These are phyloP conservation scores for Cebuella pygmaea DNA, from an alignment of 2,797 vertebrate genomes.

Conservation along the genomic window DNA sequence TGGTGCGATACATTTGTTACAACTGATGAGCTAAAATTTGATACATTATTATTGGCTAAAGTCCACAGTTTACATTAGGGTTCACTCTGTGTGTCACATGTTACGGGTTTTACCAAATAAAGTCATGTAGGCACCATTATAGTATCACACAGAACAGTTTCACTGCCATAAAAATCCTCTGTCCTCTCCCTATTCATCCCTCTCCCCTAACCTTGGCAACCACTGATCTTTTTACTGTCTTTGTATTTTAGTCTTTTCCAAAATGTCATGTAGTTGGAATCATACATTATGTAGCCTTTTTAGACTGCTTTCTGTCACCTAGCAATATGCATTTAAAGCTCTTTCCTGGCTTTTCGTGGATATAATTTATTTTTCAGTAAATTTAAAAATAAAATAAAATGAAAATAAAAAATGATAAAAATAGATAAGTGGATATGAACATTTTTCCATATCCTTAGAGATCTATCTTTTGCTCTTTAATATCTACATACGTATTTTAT, in stretches of 20 bases:
- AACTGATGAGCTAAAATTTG: neutral
- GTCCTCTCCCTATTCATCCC: neutral
- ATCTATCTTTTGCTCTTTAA: neutral
- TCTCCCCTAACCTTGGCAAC: neutral
- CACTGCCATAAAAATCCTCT: neutral
- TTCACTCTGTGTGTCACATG: neutral
- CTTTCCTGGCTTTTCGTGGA: neutral
- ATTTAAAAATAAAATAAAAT: neutral
- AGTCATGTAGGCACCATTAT: neutral
- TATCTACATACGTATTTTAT: neutral
- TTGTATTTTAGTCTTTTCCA: neutral
- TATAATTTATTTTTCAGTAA: neutral
- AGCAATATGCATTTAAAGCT: neutral
- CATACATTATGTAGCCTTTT: neutral
- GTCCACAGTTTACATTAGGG: neutral
- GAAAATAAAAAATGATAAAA: neutral
- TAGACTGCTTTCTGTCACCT: neutral
- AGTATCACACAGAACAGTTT: neutral
- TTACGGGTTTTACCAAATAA: neutral
- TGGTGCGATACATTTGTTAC: neutral
- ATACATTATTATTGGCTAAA: neutral
- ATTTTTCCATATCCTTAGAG: neutral
- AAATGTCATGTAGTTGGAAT: neutral
- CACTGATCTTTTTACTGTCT: neutral
- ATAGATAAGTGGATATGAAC: neutral